Evolutionary conservation across 2,888 invertebrate genomes (phyloP).

Genomic region (Mactromeris polynyma): DNA sequence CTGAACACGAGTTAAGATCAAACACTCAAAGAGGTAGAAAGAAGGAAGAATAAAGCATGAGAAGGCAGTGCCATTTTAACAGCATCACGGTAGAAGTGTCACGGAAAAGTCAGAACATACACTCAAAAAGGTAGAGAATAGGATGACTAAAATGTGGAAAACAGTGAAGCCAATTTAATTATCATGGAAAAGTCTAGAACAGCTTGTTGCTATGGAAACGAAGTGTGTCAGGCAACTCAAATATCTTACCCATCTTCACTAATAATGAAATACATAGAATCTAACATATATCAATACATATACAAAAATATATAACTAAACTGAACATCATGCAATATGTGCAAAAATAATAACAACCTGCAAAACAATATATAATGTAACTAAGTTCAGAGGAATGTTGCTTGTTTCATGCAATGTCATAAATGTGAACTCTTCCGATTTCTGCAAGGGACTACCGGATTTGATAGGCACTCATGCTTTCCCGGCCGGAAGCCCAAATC

Average conservation of each 20-base stretch:
- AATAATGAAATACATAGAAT: slow-evolving; percentile 4
- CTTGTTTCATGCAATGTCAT: no score
- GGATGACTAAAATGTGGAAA: neutral
- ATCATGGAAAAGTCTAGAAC: neutral
- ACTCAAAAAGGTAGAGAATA: neutral
- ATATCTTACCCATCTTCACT: slow-evolving; percentile 22
- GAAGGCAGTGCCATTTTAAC: no score
- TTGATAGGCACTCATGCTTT: no score
- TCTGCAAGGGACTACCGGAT: no score
- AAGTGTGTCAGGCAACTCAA: slow-evolving; percentile 7
- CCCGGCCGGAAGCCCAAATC: no score
- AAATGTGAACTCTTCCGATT: no score
- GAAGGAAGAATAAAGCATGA: no score
- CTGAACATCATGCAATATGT: neutral
- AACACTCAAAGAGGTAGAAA: no score
- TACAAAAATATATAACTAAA: slow-evolving; percentile 2
- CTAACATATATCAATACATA: neutral
- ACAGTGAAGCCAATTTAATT: neutral
- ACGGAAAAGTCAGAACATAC: no score
- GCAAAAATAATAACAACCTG: neutral
- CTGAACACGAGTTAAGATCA: neutral
- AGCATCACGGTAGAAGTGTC: no score
- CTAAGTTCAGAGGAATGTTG: neutral
- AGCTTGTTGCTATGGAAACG: neutral
- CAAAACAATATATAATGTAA: neutral